These are phyloP conservation scores for Pseudochromis fuscus DNA, from an alignment of 2,797 vertebrate genomes.

Conservation along the genomic window DNA sequence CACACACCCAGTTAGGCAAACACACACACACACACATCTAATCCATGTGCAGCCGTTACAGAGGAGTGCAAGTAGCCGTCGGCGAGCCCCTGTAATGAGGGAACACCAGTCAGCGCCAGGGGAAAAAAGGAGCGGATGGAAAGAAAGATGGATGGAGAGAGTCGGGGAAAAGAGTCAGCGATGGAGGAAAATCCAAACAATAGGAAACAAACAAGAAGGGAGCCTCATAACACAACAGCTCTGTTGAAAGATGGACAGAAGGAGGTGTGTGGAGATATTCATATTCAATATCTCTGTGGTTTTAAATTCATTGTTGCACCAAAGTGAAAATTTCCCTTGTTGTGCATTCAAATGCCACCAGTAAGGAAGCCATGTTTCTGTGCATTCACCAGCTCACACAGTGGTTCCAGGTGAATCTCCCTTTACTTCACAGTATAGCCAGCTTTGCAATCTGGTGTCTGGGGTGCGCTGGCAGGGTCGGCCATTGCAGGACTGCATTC, in stretches of 20 bases:
- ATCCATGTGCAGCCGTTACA: conserved; percentile 30
- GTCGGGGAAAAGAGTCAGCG: conserved; percentile 49
- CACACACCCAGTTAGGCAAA: conserved; percentile 21
- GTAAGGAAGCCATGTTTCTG: too few relatives aligned
- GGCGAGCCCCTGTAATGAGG: conserved; percentile 66
- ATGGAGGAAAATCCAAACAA: conserved; percentile 74
- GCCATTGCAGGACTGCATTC: too few relatives aligned
- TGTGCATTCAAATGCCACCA: too few relatives aligned
- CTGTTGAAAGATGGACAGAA: conserved; percentile 48
- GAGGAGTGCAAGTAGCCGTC: conserved; percentile 40
- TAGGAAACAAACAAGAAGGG: conserved; percentile 68
- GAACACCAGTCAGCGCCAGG: conserved; percentile 62
- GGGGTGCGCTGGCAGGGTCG: too few relatives aligned
- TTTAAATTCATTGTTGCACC: too few relatives aligned
- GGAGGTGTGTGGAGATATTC: conserved; percentile 1
- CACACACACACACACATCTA: conserved; percentile 22
- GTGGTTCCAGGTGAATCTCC: too few relatives aligned
- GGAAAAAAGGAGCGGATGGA: conserved; percentile 49
- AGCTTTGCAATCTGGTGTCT: too few relatives aligned
- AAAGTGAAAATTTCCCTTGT: too few relatives aligned
- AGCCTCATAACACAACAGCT: conserved; percentile 54
- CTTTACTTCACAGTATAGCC: too few relatives aligned
- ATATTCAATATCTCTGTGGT: too few relatives aligned
- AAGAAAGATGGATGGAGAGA: conserved; percentile 68
- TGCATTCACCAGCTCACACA: too few relatives aligned